Conservation (phyloP, 2,797 vertebrate genomes). For the Acropternis orthonyx region DNA sequence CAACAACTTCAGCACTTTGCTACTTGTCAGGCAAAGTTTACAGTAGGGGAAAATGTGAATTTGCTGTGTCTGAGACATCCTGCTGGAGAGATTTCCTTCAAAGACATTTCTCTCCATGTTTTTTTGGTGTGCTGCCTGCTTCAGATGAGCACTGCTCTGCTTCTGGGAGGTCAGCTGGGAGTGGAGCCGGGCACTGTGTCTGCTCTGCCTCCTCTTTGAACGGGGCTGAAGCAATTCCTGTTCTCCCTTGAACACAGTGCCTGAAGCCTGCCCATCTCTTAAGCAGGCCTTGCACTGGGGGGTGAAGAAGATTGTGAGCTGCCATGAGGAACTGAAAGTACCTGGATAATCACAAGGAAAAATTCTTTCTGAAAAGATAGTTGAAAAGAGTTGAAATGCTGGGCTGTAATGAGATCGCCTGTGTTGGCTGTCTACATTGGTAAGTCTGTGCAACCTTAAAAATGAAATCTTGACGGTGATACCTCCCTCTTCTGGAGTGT, state of each 20-base stretch:
- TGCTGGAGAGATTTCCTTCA: neutral
- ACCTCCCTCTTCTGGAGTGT: neutral
- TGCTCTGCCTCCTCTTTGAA: constrained; percentile 38
- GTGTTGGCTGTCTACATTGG: neutral
- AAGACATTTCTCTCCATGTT: fast-evolving
- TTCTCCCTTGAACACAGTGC: neutral
- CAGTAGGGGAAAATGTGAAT: neutral
- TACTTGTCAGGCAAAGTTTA: neutral
- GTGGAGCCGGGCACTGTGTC: neutral
- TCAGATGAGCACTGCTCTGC: neutral
- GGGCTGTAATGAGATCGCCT: neutral
- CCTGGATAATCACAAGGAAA: constrained; percentile 40
- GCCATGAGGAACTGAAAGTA: neutral
- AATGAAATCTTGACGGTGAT: neutral
- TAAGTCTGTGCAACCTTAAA: neutral
- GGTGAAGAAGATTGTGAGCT: neutral
- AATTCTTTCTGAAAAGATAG: constrained; percentile 50
- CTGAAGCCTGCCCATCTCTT: neutral
- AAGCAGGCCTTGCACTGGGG: neutral
- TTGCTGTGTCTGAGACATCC: neutral
- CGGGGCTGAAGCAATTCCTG: neutral
- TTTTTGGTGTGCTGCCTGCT: neutral
- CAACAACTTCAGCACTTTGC: neutral
- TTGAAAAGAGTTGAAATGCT: neutral
- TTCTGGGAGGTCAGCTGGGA: neutral